Base-by-base conservation (phyloP, 2,888 invertebrate species). In the Diadegma fenestrale region DNA sequence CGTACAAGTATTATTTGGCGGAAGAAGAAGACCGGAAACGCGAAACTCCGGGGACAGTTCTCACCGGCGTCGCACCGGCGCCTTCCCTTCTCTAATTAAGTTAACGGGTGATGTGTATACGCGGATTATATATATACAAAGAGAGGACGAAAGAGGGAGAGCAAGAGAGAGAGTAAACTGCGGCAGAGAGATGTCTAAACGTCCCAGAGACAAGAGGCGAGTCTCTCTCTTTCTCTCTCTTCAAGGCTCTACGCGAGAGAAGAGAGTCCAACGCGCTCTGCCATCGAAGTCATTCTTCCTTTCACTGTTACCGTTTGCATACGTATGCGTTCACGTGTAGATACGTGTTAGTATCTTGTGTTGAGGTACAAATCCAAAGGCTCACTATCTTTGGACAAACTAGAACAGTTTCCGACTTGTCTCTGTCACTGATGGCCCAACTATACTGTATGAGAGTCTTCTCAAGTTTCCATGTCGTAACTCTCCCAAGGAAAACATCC, bases 31-130 rank as follows among this genome's bases (percentile, higher is more conserved):
- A 83, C 83, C 83, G 83, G 86, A 86, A 85, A 85, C 79, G 75
- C 64, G 79, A 82, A 82, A 83, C 83, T 86, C 83, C 77, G 77
- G 72, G 80, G 86, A 83, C 83, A 80, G 80, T 80, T 80, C 85
- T 80, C 82, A 73, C 82, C 80, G 73, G 73, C 80, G 76, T 61
- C 45, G 73, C 43, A 41, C 22, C 81, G 78, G 76, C 82, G 71
- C 22, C 77, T 85, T 64, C 69, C 19, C 72, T 83, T 83, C 87
- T 87, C 87, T 86, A 86, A 86, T 87, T 88, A 87, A 82, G 88
- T 87, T 89, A 84, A 82, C 86, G 83, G 87, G 82, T 79, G 86
- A 85, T 82, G 71, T 84, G 80, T 72, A 87, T 37, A 37, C 14
- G 4, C 17, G 37, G 41, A 51, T 37, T 26, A 41, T 37, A 37